These are phyloP conservation scores for Mallotus villosus DNA, from an alignment of 2,797 vertebrate genomes.

Conservation along the genomic window DNA sequence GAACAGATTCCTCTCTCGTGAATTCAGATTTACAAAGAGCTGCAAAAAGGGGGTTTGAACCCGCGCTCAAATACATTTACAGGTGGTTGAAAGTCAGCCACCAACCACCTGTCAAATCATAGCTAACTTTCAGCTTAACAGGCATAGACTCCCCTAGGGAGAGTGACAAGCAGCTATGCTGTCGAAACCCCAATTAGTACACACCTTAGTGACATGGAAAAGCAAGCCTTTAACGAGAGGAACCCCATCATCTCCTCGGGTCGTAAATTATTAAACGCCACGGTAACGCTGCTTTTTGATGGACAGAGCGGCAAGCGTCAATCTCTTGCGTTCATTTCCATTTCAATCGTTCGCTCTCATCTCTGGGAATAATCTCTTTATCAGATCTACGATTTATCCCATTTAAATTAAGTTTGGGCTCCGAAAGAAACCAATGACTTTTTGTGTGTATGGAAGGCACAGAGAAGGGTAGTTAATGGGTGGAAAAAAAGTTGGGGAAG, in stretches of 20 bases:
- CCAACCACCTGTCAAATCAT: not conserved
- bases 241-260: slow-evolving; percentile 8
- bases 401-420: slow-evolving; percentile 38
- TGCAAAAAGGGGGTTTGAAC: not conserved
- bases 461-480: slow-evolving; percentile 1
- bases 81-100: not conserved
- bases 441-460: not conserved
- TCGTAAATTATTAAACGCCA: slow-evolving; percentile 30
- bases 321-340: slow-evolving; percentile 17
- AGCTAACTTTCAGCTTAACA: not conserved
- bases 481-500: not conserved
- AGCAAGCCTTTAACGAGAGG: slow-evolving; percentile 5
- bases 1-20: not conserved
- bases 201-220: slow-evolving; percentile 9
- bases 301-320: slow-evolving; percentile 22
- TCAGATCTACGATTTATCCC: slow-evolving; percentile 32
- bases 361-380: slow-evolving; percentile 18
- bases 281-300: slow-evolving; percentile 15
- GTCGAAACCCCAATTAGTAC: slow-evolving; percentile 16
- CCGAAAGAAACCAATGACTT: slow-evolving; percentile 13
- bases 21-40: not conserved
- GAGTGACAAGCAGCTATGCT: not conserved
- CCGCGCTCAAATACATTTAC: not conserved
- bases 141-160: not conserved
- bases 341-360: slow-evolving; percentile 20